Evolutionary conservation across 92 coral and sea anemone species (phyloP), one percentile per base, ranked within the genome.

Genomic region (Umimayanthus chanpuru): DNA sequence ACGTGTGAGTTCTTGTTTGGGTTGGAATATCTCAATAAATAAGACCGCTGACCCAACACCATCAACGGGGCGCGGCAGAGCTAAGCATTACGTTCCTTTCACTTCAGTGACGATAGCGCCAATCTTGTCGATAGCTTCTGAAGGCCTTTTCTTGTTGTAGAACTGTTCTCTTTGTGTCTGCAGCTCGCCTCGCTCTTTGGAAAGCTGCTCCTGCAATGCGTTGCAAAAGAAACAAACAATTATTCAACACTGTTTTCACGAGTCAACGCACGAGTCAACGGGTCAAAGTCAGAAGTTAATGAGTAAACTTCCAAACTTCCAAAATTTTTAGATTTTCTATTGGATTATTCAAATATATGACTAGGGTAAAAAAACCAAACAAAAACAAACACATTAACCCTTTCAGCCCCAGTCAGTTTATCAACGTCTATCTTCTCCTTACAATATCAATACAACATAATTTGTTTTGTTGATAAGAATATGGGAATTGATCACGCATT

Each of bases 51-150:
- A 85, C 73, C 55, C 58, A 11, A 53, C 4, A 85, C 77, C 65
- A 70, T 30, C 36, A 15, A 20, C 5, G 81, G 28, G n/a, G 50
- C 25, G 81, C 26, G 40, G 76, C 71, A 20, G 67, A 50, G 14
- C 89, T 85, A 5, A 82, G 53, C 21, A 28, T 89, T 50, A 70
- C 41, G 78, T 83, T 9, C 66, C 87, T 83, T 83, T 83, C 11
- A 83, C 87, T 83, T 83, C 77, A 43, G 87, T 83, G 20, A 83
- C 71, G 71, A 91, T 91, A 25, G 91, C 93, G 65, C 87, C 91
- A 40, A 91, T 92, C 88, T 80, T 93, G 64, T 87, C 91, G 71
- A 79, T 83, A 74, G 92, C 91, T 72, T 92, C 96, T 49, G 70
- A 76, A 12, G 77, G 87, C 16, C 71, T 83, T 50, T 83, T 83